Evolutionary conservation across 2,113 vertebrate genomes (phyloP).

Genomic region (Turnix velox): DNA sequence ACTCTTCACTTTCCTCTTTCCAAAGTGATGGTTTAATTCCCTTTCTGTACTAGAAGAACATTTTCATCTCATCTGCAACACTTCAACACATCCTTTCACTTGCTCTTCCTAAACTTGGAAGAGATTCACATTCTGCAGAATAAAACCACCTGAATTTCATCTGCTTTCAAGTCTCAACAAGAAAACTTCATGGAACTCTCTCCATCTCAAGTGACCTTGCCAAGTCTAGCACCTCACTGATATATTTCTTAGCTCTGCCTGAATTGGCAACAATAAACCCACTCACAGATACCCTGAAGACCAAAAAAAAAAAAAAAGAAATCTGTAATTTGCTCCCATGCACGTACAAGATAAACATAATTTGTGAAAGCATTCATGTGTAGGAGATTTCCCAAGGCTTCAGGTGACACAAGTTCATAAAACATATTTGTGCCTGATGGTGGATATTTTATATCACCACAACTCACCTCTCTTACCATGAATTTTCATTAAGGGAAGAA

Average conservation of each 20-base stretch:
- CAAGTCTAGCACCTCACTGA: not conserved
- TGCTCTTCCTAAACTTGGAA: not conserved
- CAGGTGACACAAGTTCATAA: not conserved
- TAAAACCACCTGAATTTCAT: not conserved
- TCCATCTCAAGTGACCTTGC: not conserved
- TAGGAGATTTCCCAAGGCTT: conserved; percentile 26
- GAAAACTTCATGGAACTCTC: not conserved
- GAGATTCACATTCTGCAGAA: not conserved
- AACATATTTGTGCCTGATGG: not conserved
- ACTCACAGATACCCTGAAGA: not conserved
- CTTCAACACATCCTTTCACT: not conserved
- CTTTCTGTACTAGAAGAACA: not conserved
- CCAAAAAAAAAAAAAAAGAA: not conserved
- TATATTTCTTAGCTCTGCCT: not conserved
- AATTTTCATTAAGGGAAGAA: not conserved
- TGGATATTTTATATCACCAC: not conserved
- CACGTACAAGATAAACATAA: not conserved
- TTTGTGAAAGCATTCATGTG: not conserved
- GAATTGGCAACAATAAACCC: not conserved
- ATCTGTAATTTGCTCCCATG: not conserved
- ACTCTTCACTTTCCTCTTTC: not conserved
- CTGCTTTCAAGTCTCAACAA: not conserved
- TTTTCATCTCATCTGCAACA: not conserved
- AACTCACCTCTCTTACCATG: not conserved
- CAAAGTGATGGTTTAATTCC: not conserved